Conservation (phyloP, 2,113 vertebrate species). For the Chaenocephalus aceratus region DNA sequence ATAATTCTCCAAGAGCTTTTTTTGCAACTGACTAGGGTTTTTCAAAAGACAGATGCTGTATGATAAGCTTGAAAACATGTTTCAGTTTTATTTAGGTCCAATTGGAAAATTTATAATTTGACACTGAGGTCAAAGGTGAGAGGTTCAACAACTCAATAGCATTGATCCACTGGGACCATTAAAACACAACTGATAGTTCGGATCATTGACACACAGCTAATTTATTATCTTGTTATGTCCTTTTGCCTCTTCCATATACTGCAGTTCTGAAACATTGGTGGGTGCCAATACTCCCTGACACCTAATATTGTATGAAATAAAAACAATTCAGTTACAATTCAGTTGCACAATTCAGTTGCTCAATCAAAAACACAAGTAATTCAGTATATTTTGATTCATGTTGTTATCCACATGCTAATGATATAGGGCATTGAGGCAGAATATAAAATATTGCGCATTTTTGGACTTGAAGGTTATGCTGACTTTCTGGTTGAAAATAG, state of each 20-base stretch:
- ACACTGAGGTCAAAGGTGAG: constrained; percentile 44
- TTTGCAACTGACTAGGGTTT: too few relatives aligned
- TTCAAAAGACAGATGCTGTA: too few relatives aligned
- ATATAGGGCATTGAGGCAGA: neutral
- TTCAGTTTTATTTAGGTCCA: neutral
- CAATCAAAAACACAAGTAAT: neutral
- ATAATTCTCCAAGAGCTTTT: too few relatives aligned
- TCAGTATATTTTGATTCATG: neutral
- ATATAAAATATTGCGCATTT: neutral
- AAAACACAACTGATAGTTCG: constrained; percentile 17
- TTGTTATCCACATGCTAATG: neutral
- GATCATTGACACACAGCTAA: constrained; percentile 22
- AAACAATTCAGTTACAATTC: too few relatives aligned
- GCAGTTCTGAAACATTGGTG: too few relatives aligned
- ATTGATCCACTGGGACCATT: constrained; percentile 38
- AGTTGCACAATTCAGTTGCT: neutral
- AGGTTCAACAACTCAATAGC: constrained; percentile 52
- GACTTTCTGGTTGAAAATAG: neutral
- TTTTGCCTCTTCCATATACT: neutral
- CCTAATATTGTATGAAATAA: too few relatives aligned
- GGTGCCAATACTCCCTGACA: too few relatives aligned
- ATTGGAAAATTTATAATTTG: constrained; percentile 15
- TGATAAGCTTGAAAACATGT: too few relatives aligned
- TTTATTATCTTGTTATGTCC: constrained; percentile 25
- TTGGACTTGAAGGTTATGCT: neutral